Base-by-base conservation (phyloP, 1,140 invertebrate species). In the Dufourea novaeangliae region DNA sequence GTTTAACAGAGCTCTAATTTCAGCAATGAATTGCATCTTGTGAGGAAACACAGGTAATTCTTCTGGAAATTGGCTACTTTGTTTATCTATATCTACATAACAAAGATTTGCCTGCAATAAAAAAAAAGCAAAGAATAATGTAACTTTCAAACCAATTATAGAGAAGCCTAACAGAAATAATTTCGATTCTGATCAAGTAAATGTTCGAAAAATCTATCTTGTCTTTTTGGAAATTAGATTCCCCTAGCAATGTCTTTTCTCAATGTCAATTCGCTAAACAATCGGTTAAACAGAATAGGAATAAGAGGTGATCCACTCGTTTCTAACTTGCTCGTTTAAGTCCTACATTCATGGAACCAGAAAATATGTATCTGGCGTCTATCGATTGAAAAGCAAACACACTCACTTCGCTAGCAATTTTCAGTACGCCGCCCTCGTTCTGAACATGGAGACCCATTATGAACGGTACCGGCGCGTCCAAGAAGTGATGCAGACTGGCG, bases 391-490 rank as follows among this genome's bases (percentile, higher is more conserved):
- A 10, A 17, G 0, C 6, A 0, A 14, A 8, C 39, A 56, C 11
- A 80, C 91, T 88, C 83, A 95, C 94, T 92, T 95, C 94, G 88
- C 92, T 95, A 64, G 92, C 92, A 63, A 95, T 93, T 84, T 95
- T 94, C 14, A 94, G 92, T 57, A 93, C 89, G 89, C 95, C 92
- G 5, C 93, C 91, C 71, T 94, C 93, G 78, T 90, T 93, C 75
- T 93, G 92, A 44, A 93, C 93, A 83, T 95, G 94, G n/a, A 95
- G 84, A 14, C 99, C 99, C 98, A 99, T 99, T 69, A 99, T 96
- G 92, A 98, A 99, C 22, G 99, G 99, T 37, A 99, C 98, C 0
- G 99, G 99, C 14, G 99, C 99, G 93, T 99, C 99, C 17, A 99
- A 94, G 93, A 99, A 99, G 89, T 99, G 98, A 85, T 98, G 96